These are phyloP conservation scores for Ophion ellenae DNA, from an alignment of 2,888 invertebrate genomes.

Conservation along the genomic window DNA sequence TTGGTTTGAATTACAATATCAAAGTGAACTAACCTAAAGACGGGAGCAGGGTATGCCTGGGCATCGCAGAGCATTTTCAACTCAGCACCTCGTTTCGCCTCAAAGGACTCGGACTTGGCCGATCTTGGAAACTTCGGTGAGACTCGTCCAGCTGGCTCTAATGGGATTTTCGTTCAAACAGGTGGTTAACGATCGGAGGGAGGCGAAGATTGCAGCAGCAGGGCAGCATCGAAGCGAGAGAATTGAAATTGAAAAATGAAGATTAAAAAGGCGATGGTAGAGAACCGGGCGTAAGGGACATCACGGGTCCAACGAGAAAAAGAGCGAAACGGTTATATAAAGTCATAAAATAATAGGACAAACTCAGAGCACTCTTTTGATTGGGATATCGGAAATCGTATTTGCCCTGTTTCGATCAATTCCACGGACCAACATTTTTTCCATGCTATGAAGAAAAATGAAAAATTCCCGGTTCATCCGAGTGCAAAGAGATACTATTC, in stretches of 20 bases:
- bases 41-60: conserved; percentile 80
- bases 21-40: conserved; percentile 77
- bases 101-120: conserved; percentile 84
- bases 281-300: neutral
- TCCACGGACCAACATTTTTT: no score
- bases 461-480: neutral
- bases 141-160: conserved; percentile 82
- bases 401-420: no score
- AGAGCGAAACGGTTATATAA: neutral
- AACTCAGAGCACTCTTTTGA: no score
- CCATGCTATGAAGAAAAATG: neutral
- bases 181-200: conserved; percentile 53
- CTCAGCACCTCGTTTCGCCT: conserved; percentile 79
- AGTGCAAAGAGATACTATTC: no score
- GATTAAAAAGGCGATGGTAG: conserved; percentile 20
- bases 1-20: conserved; percentile 38
- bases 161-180: conserved; percentile 61
- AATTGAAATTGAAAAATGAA: conserved; percentile 24
- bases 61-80: conserved; percentile 80
- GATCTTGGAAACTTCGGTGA: conserved; percentile 82
- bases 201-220: conserved; percentile 13
- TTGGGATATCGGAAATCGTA: no score
- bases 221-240: conserved; percentile 21
- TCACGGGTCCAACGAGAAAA: neutral
- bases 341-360: neutral